These are phyloP conservation scores for Pardalotus punctatus DNA, from an alignment of 2,113 vertebrate species.

Conservation along the genomic window DNA sequence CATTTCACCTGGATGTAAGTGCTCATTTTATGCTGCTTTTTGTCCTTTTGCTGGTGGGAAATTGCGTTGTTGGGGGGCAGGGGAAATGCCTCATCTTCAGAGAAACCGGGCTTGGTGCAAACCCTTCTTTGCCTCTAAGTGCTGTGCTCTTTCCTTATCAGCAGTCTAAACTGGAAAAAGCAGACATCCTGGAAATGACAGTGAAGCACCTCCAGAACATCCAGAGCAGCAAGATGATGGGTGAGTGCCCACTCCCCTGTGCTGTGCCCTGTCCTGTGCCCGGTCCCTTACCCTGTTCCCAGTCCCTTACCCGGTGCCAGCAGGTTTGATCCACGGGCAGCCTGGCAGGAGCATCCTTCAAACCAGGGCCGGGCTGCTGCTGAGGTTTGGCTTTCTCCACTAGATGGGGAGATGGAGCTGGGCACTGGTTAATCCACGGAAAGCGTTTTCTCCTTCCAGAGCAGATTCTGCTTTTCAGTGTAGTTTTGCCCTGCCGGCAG, in stretches of 20 bases:
- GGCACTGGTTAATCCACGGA: neutral
- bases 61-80: fast-evolving
- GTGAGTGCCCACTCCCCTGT: slow-evolving; percentile 58
- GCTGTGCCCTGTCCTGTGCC: neutral
- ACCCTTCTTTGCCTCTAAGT: neutral
- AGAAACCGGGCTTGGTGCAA: neutral
- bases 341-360: neutral
- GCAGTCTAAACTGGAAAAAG: slow-evolving; percentile 92
- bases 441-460: neutral
- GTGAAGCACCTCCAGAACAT: slow-evolving; percentile 91
- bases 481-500: neutral
- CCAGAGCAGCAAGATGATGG: slow-evolving; percentile 77
- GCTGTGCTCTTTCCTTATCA: slow-evolving; percentile 18
- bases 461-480: fast-evolving
- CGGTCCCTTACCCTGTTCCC: neutral
- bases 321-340: fast-evolving
- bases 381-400: neutral
- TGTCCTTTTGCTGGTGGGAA: neutral
- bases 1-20: slow-evolving; percentile 89
- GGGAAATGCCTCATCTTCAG: neutral
- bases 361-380: neutral
- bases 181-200: slow-evolving; percentile 92
- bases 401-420: slow-evolving; percentile 55
- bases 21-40: neutral
- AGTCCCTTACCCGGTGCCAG: neutral